A percentile compares a stretch with the other conserved stretches of the same genome.
Conservation (phyloP, 2,797 vertebrate genomes). For the Hydrocynus forskahlii region DNA sequence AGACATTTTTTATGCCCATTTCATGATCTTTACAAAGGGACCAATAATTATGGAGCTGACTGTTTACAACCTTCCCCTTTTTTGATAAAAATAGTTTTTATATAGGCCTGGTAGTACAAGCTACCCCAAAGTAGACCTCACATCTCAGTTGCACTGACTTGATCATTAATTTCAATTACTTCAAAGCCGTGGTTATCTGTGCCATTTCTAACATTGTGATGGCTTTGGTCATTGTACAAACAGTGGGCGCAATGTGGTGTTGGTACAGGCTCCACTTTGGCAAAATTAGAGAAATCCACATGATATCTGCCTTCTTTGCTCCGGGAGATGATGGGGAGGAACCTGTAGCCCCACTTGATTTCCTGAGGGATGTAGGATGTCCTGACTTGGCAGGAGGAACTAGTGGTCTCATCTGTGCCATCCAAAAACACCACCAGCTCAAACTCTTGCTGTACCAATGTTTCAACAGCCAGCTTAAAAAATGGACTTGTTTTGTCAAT, state of each 20-base stretch:
- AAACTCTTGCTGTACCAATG: conserved; percentile 72
- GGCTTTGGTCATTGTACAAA: conserved; percentile 87
- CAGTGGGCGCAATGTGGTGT: conserved; percentile 93
- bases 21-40: too few species aligned
- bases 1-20: too few species aligned
- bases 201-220: conserved; percentile 76
- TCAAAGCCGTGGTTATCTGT: conserved; percentile 85
- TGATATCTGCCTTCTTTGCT: conserved; percentile 93
- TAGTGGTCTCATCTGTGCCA: conserved; percentile 88
- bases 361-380: conserved; percentile 92
- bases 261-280: conserved; percentile 86
- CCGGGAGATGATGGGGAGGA: conserved; percentile 64
- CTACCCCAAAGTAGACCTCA: not conserved
- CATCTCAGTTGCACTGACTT: not conserved
- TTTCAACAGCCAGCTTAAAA: conserved; percentile 91
- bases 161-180: conserved; percentile 79
- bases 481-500: conserved; percentile 85
- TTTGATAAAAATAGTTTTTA: too few species aligned
- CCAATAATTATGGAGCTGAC: too few species aligned
- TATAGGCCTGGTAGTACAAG: too few species aligned
- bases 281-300: conserved; percentile 95
- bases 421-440: conserved; percentile 7
- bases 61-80: too few species aligned
- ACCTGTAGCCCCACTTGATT: conserved; percentile 93
- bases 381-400: conserved; percentile 91